Conservation (phyloP, 2,113 vertebrate species). For the Aegithalos caudatus region DNA sequence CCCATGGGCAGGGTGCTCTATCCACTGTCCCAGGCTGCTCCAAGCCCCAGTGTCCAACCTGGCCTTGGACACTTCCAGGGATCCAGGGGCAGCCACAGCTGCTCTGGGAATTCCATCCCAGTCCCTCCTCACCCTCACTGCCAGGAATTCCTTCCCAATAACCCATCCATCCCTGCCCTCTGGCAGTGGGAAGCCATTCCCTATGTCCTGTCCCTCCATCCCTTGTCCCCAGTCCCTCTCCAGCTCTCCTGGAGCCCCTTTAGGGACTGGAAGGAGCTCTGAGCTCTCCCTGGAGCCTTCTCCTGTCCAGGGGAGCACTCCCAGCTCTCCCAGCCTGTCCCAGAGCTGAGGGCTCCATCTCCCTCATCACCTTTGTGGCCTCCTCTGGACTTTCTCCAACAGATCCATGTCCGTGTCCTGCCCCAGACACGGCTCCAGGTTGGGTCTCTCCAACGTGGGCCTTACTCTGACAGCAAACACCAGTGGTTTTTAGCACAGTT, state of each 20-base stretch:
- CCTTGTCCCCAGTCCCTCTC: neutral
- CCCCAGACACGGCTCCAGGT: neutral
- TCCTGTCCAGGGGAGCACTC: fast-evolving
- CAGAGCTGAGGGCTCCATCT: neutral
- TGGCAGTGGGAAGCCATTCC: neutral
- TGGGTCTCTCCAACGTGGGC: neutral
- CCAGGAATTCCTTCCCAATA: fast-evolving
- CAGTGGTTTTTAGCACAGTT: neutral
- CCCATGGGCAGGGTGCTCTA: neutral
- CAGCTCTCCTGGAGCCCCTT: neutral
- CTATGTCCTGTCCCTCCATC: neutral
- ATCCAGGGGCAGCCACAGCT: neutral
- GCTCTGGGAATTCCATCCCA: neutral
- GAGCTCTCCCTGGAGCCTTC: neutral
- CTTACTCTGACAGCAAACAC: no score
- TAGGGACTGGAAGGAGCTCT: fast-evolving
- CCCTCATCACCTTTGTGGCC: neutral
- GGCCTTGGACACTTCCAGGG: neutral
- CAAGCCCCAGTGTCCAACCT: neutral
- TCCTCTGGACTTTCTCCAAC: neutral
- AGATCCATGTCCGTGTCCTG: neutral
- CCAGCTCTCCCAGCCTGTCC: neutral
- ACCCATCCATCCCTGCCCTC: fast-evolving
- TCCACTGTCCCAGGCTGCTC: neutral
- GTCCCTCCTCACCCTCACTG: fast-evolving